Evolutionary conservation across 2,113 vertebrate species (phyloP), one percentile per base, ranked within the genome.

Genomic region (Bubo blakistoni): DNA sequence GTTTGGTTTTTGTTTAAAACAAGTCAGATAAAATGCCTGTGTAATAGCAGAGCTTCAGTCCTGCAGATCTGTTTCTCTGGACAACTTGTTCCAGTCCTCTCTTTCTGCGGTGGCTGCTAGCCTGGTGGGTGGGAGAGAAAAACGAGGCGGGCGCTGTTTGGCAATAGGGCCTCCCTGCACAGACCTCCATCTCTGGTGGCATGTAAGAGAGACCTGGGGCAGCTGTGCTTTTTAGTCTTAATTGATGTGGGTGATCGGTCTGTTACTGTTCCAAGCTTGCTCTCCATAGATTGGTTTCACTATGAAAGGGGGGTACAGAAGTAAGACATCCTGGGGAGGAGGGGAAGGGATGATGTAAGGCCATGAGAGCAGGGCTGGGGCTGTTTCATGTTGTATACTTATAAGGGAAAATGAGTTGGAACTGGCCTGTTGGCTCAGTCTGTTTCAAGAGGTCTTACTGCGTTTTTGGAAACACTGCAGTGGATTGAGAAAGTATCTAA

Each of bases 351-450:
- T 89, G 80, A 59, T 71, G 46, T 54, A 74, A 95, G 73, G 54
- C 54, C 76, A 46, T 32, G 82, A 93, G 65, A 79, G 84, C 69
- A 52, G 81, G 16, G 65, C 65, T 63, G 44, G 32, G 80, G 62
- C 91, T 77, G 72, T 69, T 91, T 65, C 49, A 62, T 26, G 14
- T 30, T 76, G 6, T 85, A 81, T 94, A 91, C 86, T 97, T 92
- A 90, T 49, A 95, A 80, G 81, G 94, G 74, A 86, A 97, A 90
- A 95, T 80, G 46, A 91, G 46, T 51, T 91, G 66, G 47, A 92
- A 85, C 46, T 42, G 36, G 44, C 54, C 78, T 73, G 46, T 76
- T 89, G 83, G 89, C 58, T 92, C 40, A 46, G 66, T 20, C 36
- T 80, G 32, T 76, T 87, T 73, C 5, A 32, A 58, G 71, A 92